A percentile compares a stretch with the other conserved stretches of the same genome.
Conservation (phyloP, 2,797 vertebrate species). For the Emydoidea blandingii region DNA sequence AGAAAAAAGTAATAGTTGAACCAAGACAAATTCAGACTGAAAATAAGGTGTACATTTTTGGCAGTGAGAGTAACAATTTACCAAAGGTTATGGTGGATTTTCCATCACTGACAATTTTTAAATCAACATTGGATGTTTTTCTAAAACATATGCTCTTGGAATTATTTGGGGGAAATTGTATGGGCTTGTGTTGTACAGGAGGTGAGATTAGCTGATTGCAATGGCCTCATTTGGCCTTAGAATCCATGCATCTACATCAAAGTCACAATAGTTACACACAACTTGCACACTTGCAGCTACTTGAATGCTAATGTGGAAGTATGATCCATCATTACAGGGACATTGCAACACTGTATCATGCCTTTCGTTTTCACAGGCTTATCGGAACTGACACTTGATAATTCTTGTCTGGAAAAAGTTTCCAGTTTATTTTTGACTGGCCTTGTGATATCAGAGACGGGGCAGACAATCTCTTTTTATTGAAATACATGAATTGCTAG, state of each 20-base stretch:
- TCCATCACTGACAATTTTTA: background rate
- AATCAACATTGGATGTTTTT: background rate
- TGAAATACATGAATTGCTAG: background rate
- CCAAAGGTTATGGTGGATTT: background rate
- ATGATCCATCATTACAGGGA: background rate
- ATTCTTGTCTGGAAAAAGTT: background rate
- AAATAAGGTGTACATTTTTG: background rate
- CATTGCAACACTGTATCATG: background rate
- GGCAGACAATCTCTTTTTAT: background rate
- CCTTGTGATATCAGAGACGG: background rate
- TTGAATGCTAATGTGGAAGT: background rate
- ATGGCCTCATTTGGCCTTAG: background rate
- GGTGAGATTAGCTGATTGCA: background rate
- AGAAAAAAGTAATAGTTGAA: background rate
- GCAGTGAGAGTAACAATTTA: background rate
- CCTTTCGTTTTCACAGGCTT: background rate
- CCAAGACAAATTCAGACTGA: background rate
- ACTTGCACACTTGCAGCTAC: background rate
- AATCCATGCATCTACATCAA: background rate
- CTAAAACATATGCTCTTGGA: background rate
- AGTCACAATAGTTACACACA: background rate
- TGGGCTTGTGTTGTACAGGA: background rate
- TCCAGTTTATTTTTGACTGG: background rate
- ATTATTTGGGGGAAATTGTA: background rate
- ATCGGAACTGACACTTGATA: conserved; percentile 13